phyloP scores from a whole-genome alignment of 2,113 vertebrate species.

The Oostethus manadensis region DNA sequence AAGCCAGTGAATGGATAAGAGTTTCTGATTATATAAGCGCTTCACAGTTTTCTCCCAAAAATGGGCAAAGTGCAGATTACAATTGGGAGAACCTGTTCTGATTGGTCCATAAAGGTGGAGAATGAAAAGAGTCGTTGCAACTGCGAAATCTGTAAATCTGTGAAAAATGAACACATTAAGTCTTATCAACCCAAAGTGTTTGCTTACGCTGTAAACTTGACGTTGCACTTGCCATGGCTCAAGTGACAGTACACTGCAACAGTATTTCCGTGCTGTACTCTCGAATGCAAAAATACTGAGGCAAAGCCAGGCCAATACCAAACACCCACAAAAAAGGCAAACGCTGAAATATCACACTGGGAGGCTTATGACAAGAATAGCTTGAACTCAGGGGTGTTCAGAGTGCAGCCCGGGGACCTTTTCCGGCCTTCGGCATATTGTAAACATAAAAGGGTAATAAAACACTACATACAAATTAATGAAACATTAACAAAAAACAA shows the following conservation, averaged over 20 bases:
- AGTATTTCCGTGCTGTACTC: neutral
- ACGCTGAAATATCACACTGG: neutral
- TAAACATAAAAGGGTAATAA: too few species aligned
- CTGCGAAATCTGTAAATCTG: slow-evolving; percentile 8
- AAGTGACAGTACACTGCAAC: slow-evolving; percentile 5
- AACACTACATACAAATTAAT: too few species aligned
- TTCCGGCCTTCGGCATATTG: too few species aligned
- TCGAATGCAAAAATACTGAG: neutral
- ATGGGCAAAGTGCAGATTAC: neutral
- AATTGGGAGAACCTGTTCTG: neutral
- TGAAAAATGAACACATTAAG: slow-evolving; percentile 1
- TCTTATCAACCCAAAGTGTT: neutral
- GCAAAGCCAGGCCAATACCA: neutral
- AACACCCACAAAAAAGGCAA: neutral
- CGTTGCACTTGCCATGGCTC: neutral
- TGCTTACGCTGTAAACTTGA: neutral
- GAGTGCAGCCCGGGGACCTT: neutral
- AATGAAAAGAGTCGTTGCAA: slow-evolving; percentile 10
- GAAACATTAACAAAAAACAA: too few species aligned
- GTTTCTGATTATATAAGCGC: neutral
- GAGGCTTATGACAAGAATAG: too few species aligned
- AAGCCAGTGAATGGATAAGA: neutral
- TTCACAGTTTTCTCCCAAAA: neutral
- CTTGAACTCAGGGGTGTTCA: neutral
- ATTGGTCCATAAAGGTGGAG: slow-evolving; percentile 11